Evolutionary conservation across 2,113 vertebrate genomes (phyloP).

Genomic region (Lagopus muta): DNA sequence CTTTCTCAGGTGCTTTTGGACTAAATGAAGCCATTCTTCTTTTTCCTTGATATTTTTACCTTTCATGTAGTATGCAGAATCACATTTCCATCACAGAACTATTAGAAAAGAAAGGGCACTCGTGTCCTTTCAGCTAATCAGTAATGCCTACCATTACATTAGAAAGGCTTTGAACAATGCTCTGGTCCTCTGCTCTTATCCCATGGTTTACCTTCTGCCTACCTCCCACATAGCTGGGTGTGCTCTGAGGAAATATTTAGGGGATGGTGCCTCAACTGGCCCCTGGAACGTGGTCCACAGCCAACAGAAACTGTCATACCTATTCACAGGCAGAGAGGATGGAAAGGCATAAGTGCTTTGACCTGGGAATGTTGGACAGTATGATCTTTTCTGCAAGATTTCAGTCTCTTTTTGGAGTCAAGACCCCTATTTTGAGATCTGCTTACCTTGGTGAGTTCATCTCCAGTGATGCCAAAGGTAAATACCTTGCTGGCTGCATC

Average conservation of each 20-base stretch:
- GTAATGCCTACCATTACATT: slow-evolving; percentile 6
- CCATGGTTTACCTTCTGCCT: neutral
- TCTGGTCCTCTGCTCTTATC: neutral
- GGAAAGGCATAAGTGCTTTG: neutral
- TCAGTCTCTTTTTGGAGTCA: neutral
- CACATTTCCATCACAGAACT: neutral
- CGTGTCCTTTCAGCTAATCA: neutral
- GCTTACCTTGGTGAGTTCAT: neutral
- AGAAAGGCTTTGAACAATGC: neutral
- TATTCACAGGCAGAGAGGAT: neutral
- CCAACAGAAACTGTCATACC: neutral
- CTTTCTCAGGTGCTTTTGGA: neutral
- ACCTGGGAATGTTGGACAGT: neutral
- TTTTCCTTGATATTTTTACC: neutral
- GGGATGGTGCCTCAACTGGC: neutral
- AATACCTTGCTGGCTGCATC: neutral
- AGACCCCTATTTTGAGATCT: slow-evolving; percentile 48
- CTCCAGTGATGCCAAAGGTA: neutral
- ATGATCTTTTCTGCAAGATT: slow-evolving; percentile 19
- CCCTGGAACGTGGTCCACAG: neutral
- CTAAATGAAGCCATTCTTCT: neutral
- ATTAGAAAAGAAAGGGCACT: neutral
- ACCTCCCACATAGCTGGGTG: neutral
- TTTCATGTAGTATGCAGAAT: neutral
- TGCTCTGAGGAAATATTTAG: neutral